Percentiles rank a stretch among this genome's conserved stretches.
Evolutionary conservation across 2,888 invertebrate genomes (phyloP).

Genomic region (Steromphala cineraria): DNA sequence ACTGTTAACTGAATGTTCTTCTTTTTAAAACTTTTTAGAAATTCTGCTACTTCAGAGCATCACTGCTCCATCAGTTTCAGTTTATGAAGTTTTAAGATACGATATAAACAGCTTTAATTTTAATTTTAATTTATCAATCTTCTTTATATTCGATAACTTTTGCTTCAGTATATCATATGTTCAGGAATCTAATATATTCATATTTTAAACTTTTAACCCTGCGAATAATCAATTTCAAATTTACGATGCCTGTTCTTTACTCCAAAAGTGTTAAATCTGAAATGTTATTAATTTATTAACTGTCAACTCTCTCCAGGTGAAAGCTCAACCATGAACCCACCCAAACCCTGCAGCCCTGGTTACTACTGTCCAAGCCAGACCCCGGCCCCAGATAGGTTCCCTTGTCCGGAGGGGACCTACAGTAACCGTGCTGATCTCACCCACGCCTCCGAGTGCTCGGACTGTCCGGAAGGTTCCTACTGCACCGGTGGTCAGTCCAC

Average conservation of each 20-base stretch:
- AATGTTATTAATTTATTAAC: not conserved
- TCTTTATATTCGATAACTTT: too few relatives aligned
- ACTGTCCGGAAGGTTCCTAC: constrained; percentile 59
- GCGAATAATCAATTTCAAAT: too few relatives aligned
- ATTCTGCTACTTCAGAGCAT: too few relatives aligned
- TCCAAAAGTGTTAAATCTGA: not conserved
- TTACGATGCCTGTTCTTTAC: not conserved
- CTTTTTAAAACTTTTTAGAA: too few relatives aligned
- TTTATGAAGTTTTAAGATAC: too few relatives aligned
- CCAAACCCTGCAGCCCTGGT: constrained; percentile 61
- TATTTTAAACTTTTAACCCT: too few relatives aligned
- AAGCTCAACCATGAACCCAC: constrained; percentile 40
- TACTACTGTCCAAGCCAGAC: constrained; percentile 68
- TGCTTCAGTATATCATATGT: too few relatives aligned
- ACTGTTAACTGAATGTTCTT: not conserved
- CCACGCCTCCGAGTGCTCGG: constrained; percentile 55
- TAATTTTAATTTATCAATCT: too few relatives aligned
- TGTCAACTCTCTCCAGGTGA: constrained; percentile 31
- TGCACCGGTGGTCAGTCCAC: constrained; percentile 65
- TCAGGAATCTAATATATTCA: too few relatives aligned
- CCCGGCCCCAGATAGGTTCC: constrained; percentile 59
- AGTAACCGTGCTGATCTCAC: constrained; percentile 52
- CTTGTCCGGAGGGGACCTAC: constrained; percentile 67
- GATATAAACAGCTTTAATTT: too few relatives aligned
- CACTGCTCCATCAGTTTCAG: too few relatives aligned